Conservation (phyloP, 1,140 invertebrate genomes). For the Agrilus planipennis region DNA sequence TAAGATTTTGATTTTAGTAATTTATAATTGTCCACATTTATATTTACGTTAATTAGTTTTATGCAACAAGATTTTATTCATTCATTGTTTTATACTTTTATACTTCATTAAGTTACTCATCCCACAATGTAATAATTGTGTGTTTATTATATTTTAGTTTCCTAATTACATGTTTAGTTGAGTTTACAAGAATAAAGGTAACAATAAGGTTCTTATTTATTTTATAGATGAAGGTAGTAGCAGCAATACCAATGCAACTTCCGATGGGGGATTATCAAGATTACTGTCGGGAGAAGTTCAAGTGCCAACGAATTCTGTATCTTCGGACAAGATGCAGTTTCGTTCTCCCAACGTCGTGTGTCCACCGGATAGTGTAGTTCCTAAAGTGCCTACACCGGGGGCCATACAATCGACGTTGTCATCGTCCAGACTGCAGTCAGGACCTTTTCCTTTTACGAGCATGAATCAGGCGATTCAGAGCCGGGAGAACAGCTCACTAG, state of each 20-base stretch:
- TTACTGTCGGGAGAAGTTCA: conserved; percentile 7
- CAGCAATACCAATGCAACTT: conserved; percentile 5
- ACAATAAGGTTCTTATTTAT: too few species aligned
- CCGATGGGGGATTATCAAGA: conserved; percentile 12
- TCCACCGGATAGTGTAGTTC: conserved; percentile 60
- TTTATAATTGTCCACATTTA: too few species aligned
- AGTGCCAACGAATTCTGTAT: neutral
- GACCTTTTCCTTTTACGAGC: conserved; percentile 73
- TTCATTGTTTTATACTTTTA: too few species aligned
- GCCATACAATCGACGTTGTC: conserved; percentile 46
- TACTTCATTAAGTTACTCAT: too few species aligned
- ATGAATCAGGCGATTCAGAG: conserved; percentile 72
- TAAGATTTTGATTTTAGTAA: neutral
- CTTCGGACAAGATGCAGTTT: conserved; percentile 40
- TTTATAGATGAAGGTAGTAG: too few species aligned
- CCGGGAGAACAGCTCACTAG: conserved; percentile 26
- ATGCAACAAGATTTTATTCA: too few species aligned
- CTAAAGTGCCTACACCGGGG: conserved; percentile 30
- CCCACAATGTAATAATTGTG: too few species aligned
- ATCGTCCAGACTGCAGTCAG: conserved; percentile 39
- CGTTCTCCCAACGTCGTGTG: conserved; percentile 75
- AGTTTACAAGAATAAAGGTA: too few species aligned
- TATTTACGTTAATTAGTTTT: too few species aligned
- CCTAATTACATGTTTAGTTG: too few species aligned
- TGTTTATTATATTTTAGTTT: too few species aligned